Evolutionary conservation across 2,113 vertebrate species (phyloP).

Genomic region (Platysteira castanea): DNA sequence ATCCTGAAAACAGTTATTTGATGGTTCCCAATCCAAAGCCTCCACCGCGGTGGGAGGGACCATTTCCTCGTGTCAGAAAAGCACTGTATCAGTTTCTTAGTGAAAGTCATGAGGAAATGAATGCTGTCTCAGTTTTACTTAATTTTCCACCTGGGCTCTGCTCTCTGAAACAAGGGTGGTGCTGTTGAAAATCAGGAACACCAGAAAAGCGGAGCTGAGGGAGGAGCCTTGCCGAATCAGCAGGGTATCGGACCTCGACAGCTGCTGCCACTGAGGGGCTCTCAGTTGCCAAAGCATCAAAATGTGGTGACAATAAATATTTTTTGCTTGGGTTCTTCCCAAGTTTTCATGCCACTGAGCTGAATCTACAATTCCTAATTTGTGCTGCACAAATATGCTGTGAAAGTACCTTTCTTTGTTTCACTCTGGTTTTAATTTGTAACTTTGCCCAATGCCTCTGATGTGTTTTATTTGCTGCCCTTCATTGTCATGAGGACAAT

Average conservation of each 20-base stretch:
- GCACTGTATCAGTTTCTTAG: background rate
- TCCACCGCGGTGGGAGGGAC: background rate
- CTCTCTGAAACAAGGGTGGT: background rate
- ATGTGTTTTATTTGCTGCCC: background rate
- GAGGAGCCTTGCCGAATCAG: background rate
- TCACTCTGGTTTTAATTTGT: background rate
- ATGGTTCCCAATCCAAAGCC: background rate
- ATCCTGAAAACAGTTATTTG: background rate
- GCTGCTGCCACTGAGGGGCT: background rate
- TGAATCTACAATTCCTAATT: background rate
- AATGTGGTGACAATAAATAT: background rate
- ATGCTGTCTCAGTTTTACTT: background rate
- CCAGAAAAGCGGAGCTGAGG: background rate
- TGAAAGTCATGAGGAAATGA: background rate
- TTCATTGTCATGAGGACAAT: background rate
- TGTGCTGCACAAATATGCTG: background rate
- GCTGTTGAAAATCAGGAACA: background rate
- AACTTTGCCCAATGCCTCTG: background rate
- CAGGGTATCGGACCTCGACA: no score
- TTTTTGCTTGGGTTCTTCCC: background rate
- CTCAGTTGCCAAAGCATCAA: background rate
- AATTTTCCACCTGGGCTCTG: background rate
- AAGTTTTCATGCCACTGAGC: background rate
- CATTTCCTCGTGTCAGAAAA: background rate
- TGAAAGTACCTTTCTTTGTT: background rate